Base-by-base conservation (phyloP, 1,140 invertebrate species). In the Cylas formicarius region DNA sequence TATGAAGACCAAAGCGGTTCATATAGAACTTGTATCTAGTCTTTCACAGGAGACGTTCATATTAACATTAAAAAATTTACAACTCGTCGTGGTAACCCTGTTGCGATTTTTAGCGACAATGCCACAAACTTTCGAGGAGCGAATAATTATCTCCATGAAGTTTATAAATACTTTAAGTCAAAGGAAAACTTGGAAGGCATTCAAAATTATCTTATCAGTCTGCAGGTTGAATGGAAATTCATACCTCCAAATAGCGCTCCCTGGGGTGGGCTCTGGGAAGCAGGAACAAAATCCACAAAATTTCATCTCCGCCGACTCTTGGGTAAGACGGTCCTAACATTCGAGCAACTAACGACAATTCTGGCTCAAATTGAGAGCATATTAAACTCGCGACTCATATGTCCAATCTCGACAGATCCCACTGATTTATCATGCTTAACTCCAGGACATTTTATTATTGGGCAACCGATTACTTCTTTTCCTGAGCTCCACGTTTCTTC, bases 381-480 rank as follows among this genome's bases (percentile, higher is more conserved):
- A 28, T 21, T 61, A 2, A 63, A 58, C 47, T 60, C 53, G 11
- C 32, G 44, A 40, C 62, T 48, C 2, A 38, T 50, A 11, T 50
- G 32, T 40, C 43, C 28, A 1, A 9, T 60, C 13, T 45, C 43
- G 8, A 23, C 37, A 22, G 53, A 56, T 44, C 53, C 50, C 4
- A 3, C 32, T 11, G 58, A 61, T 24, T 13, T 40, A 3, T 32
- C 40, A 17, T 45, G 45, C n/a, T 19, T 62, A 10, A 58, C 58
- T n/a, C 57, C 64, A n/a, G 60, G 55, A 4, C 63, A 66, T 50
- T 64, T 64, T 35, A 20, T 65, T 18, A 60, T 52, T 23, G 59
- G 58, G 7, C 22, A 32, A 4, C 52, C 58, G 0, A 21, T 62
- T 10, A 52, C 44, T 3, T 8, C 47, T 1, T 9, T 55, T 17